These are phyloP conservation scores for Oscheius myriophilus DNA, from an alignment of 2,888 invertebrate genomes.

Conservation along the genomic window DNA sequence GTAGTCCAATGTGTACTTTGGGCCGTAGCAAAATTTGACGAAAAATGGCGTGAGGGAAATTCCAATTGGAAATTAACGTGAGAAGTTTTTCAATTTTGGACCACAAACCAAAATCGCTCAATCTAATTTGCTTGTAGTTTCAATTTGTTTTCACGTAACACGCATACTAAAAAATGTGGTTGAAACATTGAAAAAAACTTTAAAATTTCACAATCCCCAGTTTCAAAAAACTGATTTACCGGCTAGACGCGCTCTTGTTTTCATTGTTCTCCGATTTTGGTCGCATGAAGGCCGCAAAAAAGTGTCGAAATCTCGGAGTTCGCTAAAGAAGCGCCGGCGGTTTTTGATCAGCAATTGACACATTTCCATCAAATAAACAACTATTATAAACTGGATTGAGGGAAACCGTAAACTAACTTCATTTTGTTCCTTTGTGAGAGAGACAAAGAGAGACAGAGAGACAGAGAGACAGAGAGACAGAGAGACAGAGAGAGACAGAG, in stretches of 20 bases:
- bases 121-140: too few relatives aligned
- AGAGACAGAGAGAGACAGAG: not conserved
- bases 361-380: not conserved
- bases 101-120: too few relatives aligned
- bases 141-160: too few relatives aligned
- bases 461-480: not conserved
- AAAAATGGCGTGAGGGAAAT: too few relatives aligned
- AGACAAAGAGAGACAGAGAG: not conserved
- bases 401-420: not conserved
- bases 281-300: not conserved
- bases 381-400: conserved; percentile 1
- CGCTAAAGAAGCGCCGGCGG: conserved; percentile 4
- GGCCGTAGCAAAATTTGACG: too few relatives aligned
- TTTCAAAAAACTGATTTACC: too few relatives aligned
- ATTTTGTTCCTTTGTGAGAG: not conserved
- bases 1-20: too few relatives aligned
- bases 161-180: too few relatives aligned
- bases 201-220: too few relatives aligned
- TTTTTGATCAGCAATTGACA: conserved; percentile 2
- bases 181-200: too few relatives aligned
- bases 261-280: not conserved
- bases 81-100: too few relatives aligned
- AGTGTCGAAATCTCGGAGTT: conserved; percentile 1
- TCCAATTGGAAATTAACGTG: too few relatives aligned
- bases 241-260: not conserved